Evolutionary conservation across 2,797 vertebrate genomes (phyloP).

Genomic region (Danio choprae): DNA sequence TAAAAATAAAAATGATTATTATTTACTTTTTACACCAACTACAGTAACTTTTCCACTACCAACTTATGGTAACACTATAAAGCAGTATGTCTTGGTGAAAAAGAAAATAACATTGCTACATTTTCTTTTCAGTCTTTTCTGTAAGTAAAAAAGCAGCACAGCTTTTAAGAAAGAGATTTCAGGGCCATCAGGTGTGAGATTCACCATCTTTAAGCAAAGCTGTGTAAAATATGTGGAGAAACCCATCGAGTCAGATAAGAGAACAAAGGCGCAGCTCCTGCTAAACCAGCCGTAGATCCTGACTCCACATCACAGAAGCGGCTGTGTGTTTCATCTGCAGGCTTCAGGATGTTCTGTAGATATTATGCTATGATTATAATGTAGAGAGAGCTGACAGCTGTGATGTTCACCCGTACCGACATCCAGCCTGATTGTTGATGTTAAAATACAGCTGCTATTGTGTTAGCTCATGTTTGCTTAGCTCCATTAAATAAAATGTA

Average conservation of each 20-base stretch:
- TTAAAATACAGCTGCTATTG: no score
- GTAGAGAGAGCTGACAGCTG: slow-evolving; percentile 52
- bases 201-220: not conserved
- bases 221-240: not conserved
- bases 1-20: no score
- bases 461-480: no score
- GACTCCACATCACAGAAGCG: not conserved
- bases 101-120: no score
- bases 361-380: slow-evolving; percentile 54
- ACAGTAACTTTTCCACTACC: no score
- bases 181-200: not conserved
- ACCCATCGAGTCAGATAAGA: slow-evolving; percentile 11
- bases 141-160: not conserved
- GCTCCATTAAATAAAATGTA: no score
- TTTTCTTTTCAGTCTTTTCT: no score
- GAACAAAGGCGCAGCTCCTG: slow-evolving; percentile 21
- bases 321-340: not conserved
- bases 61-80: no score
- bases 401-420: slow-evolving; percentile 18
- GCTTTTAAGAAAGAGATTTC: not conserved
- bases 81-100: no score
- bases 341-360: slow-evolving; percentile 30
- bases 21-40: no score
- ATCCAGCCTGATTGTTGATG: not conserved
- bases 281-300: slow-evolving; percentile 4